Evolutionary conservation across 2,113 vertebrate genomes (phyloP).

Genomic region (Cariama cristata): DNA sequence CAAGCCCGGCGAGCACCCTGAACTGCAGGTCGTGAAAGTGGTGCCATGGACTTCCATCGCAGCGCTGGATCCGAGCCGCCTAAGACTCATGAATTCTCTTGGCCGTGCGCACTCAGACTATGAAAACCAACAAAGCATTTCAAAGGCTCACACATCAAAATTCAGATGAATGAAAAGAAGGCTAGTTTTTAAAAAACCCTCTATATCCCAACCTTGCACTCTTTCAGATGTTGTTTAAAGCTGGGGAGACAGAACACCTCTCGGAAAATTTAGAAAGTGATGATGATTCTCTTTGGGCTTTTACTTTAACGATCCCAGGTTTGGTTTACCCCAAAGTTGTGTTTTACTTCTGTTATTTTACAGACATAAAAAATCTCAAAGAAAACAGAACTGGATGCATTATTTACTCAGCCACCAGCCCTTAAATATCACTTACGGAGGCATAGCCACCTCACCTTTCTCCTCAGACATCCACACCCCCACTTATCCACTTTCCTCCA

Average conservation of each 20-base stretch:
- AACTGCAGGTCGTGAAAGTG: background rate
- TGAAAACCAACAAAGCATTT: conserved; percentile 35
- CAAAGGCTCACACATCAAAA: background rate
- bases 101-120: background rate
- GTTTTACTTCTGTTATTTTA: background rate
- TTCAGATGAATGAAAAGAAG: background rate
- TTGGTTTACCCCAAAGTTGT: background rate
- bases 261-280: background rate
- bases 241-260: background rate
- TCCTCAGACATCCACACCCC: conserved; percentile 52
- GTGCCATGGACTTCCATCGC: background rate
- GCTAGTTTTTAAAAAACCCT: background rate
- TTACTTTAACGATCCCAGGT: background rate
- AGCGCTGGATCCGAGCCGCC: background rate
- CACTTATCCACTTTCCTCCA: conserved; percentile 68
- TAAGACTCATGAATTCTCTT: background rate
- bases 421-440: conserved; percentile 59
- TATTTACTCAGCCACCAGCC: conserved; percentile 43
- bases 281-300: background rate
- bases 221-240: background rate
- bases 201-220: background rate
- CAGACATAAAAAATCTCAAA: conserved; percentile 1
- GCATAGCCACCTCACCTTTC: conserved; percentile 62
- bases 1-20: background rate
- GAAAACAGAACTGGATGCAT: background rate